phyloP scores from a whole-genome alignment of 1,140 invertebrate genomes.

The Melanaphis sacchari region DNA sequence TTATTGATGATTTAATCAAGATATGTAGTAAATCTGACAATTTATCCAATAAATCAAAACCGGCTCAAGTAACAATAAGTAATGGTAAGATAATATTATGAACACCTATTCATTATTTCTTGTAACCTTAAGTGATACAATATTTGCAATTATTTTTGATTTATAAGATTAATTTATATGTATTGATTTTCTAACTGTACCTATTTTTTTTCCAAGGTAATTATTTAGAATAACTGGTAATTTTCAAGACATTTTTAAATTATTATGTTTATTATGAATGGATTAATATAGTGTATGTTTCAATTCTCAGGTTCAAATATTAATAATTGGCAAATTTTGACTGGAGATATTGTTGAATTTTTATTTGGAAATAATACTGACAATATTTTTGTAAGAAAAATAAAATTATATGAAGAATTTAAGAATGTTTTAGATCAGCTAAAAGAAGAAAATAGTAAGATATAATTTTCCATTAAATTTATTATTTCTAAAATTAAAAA shows the following conservation, averaged over 20 bases:
- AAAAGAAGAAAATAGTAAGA: constrained; percentile 42
- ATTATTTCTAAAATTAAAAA: background rate
- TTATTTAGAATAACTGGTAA: background rate
- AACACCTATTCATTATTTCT: background rate
- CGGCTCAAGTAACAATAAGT: background rate
- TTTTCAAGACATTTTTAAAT: background rate
- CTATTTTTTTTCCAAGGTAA: background rate
- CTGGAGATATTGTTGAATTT: constrained; percentile 26
- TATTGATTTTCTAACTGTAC: background rate
- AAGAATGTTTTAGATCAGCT: background rate
- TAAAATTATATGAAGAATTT: constrained; percentile 19
- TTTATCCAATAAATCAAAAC: background rate
- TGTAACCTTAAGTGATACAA: background rate
- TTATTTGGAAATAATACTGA: constrained; percentile 33
- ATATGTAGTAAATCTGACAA: background rate
- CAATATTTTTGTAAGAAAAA: background rate
- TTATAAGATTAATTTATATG: background rate
- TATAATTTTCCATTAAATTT: background rate
- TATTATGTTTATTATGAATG: background rate
- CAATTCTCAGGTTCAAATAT: background rate
- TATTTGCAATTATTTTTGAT: background rate
- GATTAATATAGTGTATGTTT: background rate
- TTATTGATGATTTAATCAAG: constrained; percentile 26
- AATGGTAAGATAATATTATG: background rate
- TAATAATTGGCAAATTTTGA: background rate